Evolutionary conservation across 2,113 vertebrate genomes (phyloP).

Genomic region (Forbesichthys papilliferus): DNA sequence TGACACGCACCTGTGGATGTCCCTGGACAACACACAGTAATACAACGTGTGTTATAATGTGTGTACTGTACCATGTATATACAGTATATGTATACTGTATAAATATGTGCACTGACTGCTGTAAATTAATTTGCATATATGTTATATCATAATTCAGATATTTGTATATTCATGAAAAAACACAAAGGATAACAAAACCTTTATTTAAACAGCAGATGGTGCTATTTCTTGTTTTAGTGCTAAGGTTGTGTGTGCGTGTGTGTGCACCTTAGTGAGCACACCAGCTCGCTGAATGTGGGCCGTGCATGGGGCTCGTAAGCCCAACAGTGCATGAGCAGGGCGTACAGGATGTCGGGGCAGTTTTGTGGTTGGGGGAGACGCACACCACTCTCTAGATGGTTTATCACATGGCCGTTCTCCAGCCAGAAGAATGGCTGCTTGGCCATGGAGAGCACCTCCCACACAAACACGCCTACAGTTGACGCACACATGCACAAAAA

Average conservation of each 20-base stretch:
- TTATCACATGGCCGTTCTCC: constrained; percentile 97
- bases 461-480: constrained; percentile 91
- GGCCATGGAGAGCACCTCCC: constrained; percentile 94
- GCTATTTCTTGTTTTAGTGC: not conserved
- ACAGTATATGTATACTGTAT: too few relatives aligned
- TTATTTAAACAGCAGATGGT: not conserved
- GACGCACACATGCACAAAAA: not conserved
- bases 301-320: constrained; percentile 86
- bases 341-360: constrained; percentile 90
- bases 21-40: constrained; percentile 65
- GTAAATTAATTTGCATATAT: too few relatives aligned
- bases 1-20: constrained; percentile 84
- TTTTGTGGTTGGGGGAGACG: constrained; percentile 89
- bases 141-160: not conserved
- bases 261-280: constrained; percentile 86
- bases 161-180: not conserved
- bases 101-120: too few relatives aligned
- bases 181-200: too few relatives aligned
- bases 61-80: too few relatives aligned
- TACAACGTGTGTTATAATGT: too few relatives aligned
- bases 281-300: constrained; percentile 89
- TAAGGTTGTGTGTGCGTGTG: constrained; percentile 54
- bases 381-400: constrained; percentile 89
- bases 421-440: constrained; percentile 97
- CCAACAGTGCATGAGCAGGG: constrained; percentile 94